phyloP scores from a whole-genome alignment of 2,888 invertebrate genomes.

The Dryocosmus kuriphilus region DNA sequence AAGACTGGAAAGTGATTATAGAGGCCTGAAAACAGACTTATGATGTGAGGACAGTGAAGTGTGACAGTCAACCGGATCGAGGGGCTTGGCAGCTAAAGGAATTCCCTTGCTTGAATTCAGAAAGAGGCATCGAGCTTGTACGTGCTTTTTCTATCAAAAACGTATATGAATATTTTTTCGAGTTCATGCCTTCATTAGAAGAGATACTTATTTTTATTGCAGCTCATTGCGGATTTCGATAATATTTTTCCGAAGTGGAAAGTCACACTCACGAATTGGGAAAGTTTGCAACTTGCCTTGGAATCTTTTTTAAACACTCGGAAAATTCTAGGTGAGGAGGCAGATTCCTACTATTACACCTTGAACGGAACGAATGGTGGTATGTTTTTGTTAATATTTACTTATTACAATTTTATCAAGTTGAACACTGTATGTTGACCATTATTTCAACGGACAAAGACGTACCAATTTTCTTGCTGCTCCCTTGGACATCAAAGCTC shows the following conservation, averaged over 20 bases:
- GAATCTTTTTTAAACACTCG: conserved; percentile 2
- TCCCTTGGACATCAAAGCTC: not conserved
- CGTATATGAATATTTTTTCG: too few species aligned
- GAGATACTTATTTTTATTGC: too few species aligned
- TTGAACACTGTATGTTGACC: too few species aligned
- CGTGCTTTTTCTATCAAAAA: too few species aligned
- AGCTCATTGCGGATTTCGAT: not conserved
- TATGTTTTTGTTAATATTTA: too few species aligned
- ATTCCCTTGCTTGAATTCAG: conserved; percentile 12
- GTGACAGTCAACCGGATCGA: not conserved
- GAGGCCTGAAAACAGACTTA: conserved; percentile 1
- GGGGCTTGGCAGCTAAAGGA: not conserved
- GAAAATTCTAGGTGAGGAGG: conserved; percentile 6
- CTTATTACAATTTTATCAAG: too few species aligned
- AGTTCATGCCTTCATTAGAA: too few species aligned
- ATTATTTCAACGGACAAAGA: too few species aligned
- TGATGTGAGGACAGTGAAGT: not conserved
- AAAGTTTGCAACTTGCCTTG: not conserved
- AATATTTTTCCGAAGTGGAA: conserved; percentile 15
- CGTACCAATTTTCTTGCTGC: conserved; percentile 20
- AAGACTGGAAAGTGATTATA: not conserved
- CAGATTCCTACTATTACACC: not conserved
- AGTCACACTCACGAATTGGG: conserved; percentile 19
- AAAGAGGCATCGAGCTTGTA: conserved; percentile 30
- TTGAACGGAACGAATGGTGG: conserved; percentile 1